A percentile compares a stretch with the other conserved stretches of the same genome.
These are phyloP conservation scores for Amphibalanus amphitrite DNA, from an alignment of 1,140 invertebrate genomes.

Conservation along the genomic window DNA sequence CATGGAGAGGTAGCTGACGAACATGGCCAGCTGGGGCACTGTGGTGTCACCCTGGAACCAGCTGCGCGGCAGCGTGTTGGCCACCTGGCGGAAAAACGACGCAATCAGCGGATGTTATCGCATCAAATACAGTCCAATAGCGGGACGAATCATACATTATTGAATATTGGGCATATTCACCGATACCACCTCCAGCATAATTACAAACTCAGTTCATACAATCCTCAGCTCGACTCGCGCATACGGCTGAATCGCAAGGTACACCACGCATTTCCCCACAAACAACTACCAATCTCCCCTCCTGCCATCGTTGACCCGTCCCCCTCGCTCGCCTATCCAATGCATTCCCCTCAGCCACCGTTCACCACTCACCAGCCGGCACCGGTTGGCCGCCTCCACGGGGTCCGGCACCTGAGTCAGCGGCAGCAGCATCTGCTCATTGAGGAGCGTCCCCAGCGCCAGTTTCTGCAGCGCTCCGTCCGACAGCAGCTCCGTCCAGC, in stretches of 20 bases:
- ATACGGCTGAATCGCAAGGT: too few species aligned
- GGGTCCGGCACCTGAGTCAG: conserved; percentile 1
- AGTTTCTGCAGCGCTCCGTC: not conserved
- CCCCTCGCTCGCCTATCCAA: too few species aligned
- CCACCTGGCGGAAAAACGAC: not conserved
- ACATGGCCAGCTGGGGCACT: not conserved
- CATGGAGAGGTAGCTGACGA: conserved; percentile 4
- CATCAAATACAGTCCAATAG: too few species aligned
- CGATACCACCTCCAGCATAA: too few species aligned
- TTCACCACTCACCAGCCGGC: not conserved
- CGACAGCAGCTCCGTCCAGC: not conserved
- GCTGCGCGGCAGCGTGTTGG: not conserved
- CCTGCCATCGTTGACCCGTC: too few species aligned
- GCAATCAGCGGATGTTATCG: not conserved
- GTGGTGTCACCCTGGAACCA: not conserved
- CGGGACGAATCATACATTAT: too few species aligned
- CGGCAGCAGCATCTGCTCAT: not conserved
- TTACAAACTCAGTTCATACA: too few species aligned
- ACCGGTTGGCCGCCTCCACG: not conserved
- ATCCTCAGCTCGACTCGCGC: too few species aligned
- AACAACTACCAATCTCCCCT: too few species aligned
- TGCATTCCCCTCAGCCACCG: not conserved
- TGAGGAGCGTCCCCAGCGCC: not conserved
- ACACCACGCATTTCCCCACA: too few species aligned
- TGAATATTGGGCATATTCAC: too few species aligned